Evolutionary conservation across 1,140 invertebrate genomes (phyloP), one percentile per base, ranked within the genome.

Genomic region (Panulirus ornatus): DNA sequence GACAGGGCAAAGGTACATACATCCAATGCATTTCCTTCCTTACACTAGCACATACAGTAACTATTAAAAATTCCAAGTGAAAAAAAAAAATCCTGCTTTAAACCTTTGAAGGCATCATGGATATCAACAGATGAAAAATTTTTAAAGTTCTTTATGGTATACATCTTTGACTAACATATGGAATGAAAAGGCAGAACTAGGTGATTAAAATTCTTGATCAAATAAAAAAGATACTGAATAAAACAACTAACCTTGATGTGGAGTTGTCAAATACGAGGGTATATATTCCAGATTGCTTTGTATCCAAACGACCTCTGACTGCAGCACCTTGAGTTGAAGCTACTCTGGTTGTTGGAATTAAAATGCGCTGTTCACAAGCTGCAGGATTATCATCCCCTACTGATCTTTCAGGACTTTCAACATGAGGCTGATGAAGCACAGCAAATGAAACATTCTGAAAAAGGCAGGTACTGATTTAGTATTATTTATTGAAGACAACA

Each of bases 211-310:
- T 42, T 38, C 34, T 76, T 34, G 16, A 40, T 40, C 0, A 40
- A 36, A 36, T 34, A 38, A 2, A 36, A 76, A 5, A 40, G 27
- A 14, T 36, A 9, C 47, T 30, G 51, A 36, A 73, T 19, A 85
- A 14, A n/a, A 8, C 9, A 27, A 79, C 54, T 88, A 9, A 81
- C 85, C 85, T 78, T 16, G 85, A 88, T 30, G 36, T 81, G 38
- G 85, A 75, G 47, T 88, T 88, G 51, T 88, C 85, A 79, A 88
- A 88, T n/a, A 88, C 85, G 27, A 88, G 85, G 22, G 85, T 88
- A 34, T 88, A 88, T 47, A 88, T 76, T 70, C 85, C 85, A 6
- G 85, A 76, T 42, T 88, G 85, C 63, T 88, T 88, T 36, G 85
- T 78, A 51, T 70, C 51, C 27, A 88, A 88, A 3, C 85, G 34